A percentile compares a stretch with the other conserved stretches of the same genome.
Evolutionary conservation across 2,113 vertebrate species (phyloP).

Genomic region (Hyperoodon ampullatus): DNA sequence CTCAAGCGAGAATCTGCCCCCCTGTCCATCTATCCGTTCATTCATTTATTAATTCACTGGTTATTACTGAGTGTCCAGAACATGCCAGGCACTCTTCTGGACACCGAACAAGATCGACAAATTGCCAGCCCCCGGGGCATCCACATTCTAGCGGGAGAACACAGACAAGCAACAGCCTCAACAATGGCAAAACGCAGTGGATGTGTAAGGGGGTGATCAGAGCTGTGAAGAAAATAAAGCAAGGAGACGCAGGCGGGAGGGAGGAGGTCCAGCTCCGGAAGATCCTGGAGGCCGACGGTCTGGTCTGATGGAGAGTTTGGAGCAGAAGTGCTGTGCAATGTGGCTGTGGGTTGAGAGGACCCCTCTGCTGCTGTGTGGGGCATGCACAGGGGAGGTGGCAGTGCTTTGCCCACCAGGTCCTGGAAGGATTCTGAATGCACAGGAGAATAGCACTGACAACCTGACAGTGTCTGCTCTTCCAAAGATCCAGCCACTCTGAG

Average conservation of each 20-base stretch:
- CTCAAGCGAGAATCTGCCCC: not conserved
- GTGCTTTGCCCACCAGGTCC: not conserved
- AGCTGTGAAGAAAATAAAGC: not conserved
- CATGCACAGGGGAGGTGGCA: fast-evolving
- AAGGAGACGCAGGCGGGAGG: not conserved
- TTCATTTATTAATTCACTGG: not conserved
- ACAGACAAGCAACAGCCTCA: not conserved
- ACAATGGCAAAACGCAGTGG: fast-evolving
- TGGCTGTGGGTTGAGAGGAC: not conserved
- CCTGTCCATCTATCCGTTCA: too few species aligned
- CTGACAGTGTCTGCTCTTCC: not conserved
- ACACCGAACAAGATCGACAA: not conserved
- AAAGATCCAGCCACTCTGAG: too few species aligned
- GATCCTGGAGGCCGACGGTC: not conserved
- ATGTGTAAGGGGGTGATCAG: not conserved
- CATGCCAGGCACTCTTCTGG: not conserved
- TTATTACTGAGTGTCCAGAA: not conserved
- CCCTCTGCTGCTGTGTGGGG: not conserved
- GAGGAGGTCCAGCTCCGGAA: not conserved
- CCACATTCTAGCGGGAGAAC: not conserved
- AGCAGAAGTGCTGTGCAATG: not conserved
- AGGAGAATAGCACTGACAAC: fast-evolving
- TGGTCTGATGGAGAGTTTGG: too few species aligned
- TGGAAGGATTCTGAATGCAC: not conserved
- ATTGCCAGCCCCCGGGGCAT: not conserved